Base-by-base conservation (phyloP, 2,797 vertebrate genomes). In the Tangara arthus region DNA sequence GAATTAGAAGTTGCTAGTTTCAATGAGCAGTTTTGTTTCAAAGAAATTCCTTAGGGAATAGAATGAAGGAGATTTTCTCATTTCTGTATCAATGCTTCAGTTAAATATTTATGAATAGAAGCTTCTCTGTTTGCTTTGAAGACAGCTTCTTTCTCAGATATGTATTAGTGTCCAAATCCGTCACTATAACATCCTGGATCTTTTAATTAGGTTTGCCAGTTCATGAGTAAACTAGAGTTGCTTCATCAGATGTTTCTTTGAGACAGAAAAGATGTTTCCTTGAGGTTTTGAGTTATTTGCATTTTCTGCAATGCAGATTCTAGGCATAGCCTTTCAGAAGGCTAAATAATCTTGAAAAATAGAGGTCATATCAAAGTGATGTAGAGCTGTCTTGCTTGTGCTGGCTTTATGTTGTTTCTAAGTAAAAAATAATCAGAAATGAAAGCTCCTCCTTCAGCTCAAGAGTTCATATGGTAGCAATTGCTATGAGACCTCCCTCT, bases 81-180 rank as follows among this genome's bases (percentile, higher is more conserved):
- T 68, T 82, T 95, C 87, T 28, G 3, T 59, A 72, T 89, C 90
- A 90, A 72, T 52, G 78, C 20, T 76, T 83, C 30, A 35, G 59
- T 79, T 83, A 93, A 90, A 85, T 88, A 83, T 91, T 96, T 95
- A 94, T 94, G 91, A 84, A 87, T 50, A 87, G 70, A 88, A 59
- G 37, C 52, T 79, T 86, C 59, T 90, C 44, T 88, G 55, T 73
- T 86, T 83, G 76, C 70, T 96, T 90, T 73, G 61, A 96, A 94
- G 66, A 28, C 82, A 95, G 82, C 42, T 60, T 88, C 30, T 83
- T 94, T 91, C 73, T 79, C 89, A 86, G 76, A 76, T 81, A 86
- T 11, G 50, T 83, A 41, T 76, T 79, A 81, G 37, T 75, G 64
- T 90, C 84, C 87, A 97, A 66, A 87, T 92, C 71, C 53, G 10